Base-by-base conservation (phyloP, 2,888 invertebrate genomes). In the Margaritifera margaritifera region DNA sequence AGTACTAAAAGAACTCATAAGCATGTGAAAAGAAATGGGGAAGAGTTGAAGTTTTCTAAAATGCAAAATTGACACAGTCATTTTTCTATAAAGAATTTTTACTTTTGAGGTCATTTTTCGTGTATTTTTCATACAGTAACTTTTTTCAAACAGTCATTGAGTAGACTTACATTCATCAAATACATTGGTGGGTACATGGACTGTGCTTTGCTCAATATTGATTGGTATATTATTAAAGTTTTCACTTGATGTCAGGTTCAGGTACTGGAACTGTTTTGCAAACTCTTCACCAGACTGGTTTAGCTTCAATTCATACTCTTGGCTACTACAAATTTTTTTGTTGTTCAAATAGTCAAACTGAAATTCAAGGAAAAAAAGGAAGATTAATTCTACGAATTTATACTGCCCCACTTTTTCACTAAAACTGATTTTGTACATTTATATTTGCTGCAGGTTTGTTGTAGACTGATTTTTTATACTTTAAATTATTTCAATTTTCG, bases 181-280 rank as follows among this genome's bases (percentile, higher is more conserved):
- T 69, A 98, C 94, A 91, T 97, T 97, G 51, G 96, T 96, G 6
- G 98, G 98, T 42, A 98, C 95, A 89, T 98, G 98, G 63, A 98
- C 95, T 74, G 97, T 94, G 74, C 88, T 88, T 63, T 69, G 94
- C 88, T 95, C 95, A 20, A 96, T 94, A 74, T 95, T 88, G 15
- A 88, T 84, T 6, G 76, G 75, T 20, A 82, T 93, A 87, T 95
- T 93, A 89, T 95, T 95, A 90, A 97, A 97, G 89, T 96, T 95
- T 0, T 80, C 76, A 53, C 79, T 94, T 93, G 87, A 68, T 22
- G 72, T 69, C 1, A 84, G 72, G 25, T 70, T 77, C 11, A 85
- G 62, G 55, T 80, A 78, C 27, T 69, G 71, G 50, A 77, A 61
- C 6, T 63, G 27, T 25, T 58, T 42, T 3, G 25, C 66, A 74